Evolutionary conservation across 1,140 invertebrate genomes (phyloP), one percentile per base, ranked within the genome.

Genomic region (Cotesia vestalis): DNA sequence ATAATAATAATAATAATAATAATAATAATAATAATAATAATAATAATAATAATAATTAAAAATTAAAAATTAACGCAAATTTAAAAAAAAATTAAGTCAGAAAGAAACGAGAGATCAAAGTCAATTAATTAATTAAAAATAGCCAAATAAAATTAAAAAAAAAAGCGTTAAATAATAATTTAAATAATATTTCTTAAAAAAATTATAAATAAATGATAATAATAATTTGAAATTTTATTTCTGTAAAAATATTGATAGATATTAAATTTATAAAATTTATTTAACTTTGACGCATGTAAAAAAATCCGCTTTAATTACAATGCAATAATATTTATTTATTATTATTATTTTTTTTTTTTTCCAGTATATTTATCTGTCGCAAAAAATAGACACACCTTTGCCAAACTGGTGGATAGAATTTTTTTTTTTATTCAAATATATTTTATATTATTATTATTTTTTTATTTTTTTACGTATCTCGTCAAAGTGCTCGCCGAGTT

Each of bases 161-260:
- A 46, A 8, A 46, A 46, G 40, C 40, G 11, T 40, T 5, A 40
- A 40, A 40, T 40, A 8, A 40, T 40, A 40, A 8, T 40, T 40
- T 2, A 40, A 40, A 73, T 60, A 69, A 2, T 60, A 69, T 40
- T 27, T 38, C 38, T 53, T 53, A 4, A 55, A 17, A 53, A 60
- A 59, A 40, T 69, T 27, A 69, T 27, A 70, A 76, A 74, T 53
- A 38, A 74, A 52, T 35, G 76, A 73, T 62, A 76, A 72, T 77
- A 78, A 73, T 62, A 73, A 80, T 78, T 76, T 75, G 73, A 76
- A 75, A 81, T 75, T 79, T 76, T 77, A 76, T 77, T 80, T 73
- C 80, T 83, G 84, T 79, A 84, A 85, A 85, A 84, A 84, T 84
- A 85, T 82, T 76, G 77, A 74, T 78, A 76, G 67, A 38, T 71